Conservation (phyloP, 2,888 invertebrate species). For the Cheilosia grossa region DNA sequence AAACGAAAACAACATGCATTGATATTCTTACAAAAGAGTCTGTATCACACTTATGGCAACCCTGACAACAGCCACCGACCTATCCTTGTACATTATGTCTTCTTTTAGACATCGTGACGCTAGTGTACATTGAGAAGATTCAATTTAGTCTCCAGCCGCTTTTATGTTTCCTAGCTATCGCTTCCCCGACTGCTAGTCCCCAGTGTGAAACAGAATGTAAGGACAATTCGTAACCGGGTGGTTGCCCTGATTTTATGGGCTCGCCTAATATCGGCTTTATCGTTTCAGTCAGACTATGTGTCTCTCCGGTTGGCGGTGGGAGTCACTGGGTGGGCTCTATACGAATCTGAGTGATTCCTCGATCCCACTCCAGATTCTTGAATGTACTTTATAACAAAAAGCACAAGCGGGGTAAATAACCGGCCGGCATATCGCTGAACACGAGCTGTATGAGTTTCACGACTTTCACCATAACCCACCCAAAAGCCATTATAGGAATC, state of each 20-base stretch:
- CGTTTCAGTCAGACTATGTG: conserved; percentile 39
- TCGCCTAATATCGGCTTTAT: conserved; percentile 31
- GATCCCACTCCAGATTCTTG: conserved; percentile 11
- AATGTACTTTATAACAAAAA: conserved; percentile 5
- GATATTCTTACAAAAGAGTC: not conserved
- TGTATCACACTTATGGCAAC: not conserved
- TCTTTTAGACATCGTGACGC: conserved; percentile 35
- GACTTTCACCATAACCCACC: conserved; percentile 43
- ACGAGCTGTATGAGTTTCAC: not conserved
- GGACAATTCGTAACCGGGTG: conserved; percentile 36
- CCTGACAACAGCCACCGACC: conserved; percentile 13
- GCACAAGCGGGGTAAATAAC: conserved; percentile 37
- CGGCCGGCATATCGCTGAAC: conserved; percentile 36
- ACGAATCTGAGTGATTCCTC: not conserved
- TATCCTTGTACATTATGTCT: conserved; percentile 13
- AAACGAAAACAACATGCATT: too few relatives aligned
- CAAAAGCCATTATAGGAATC: conserved; percentile 43
- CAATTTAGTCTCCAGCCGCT: conserved; percentile 23
- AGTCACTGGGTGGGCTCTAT: not conserved
- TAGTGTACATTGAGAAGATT: conserved; percentile 29
- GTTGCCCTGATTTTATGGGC: conserved; percentile 43
- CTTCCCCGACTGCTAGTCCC: conserved; percentile 1
- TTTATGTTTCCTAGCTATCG: conserved; percentile 12
- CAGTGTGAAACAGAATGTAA: conserved; percentile 1
- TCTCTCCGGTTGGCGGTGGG: conserved; percentile 20